Conservation (phyloP, 2,113 vertebrate genomes). For the Picathartes gymnocephalus region DNA sequence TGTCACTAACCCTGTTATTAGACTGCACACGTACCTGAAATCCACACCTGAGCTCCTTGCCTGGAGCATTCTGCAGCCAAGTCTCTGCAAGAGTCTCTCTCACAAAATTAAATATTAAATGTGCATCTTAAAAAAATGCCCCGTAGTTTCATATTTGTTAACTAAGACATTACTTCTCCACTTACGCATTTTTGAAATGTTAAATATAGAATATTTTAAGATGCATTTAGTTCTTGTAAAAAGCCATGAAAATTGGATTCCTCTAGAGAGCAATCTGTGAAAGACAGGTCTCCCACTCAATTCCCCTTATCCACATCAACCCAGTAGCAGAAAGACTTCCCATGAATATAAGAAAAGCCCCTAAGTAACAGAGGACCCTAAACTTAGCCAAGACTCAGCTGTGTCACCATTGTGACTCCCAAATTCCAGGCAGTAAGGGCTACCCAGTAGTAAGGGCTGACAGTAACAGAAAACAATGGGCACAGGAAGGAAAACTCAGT, state of each 20-base stretch:
- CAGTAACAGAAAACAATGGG: rapidly evolving
- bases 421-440: neutral
- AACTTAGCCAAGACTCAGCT: neutral
- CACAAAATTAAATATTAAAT: conserved; percentile 35
- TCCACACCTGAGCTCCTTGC: conserved; percentile 28
- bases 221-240: neutral
- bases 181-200: neutral
- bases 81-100: conserved; percentile 24
- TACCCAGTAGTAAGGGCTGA: neutral
- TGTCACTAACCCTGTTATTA: conserved; percentile 45
- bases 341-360: neutral
- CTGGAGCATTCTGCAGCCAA: conserved; percentile 20
- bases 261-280: neutral
- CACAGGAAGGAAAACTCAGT: neutral
- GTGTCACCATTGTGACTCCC: neutral
- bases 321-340: neutral
- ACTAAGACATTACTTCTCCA: neutral
- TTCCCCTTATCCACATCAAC: neutral
- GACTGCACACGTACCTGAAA: conserved; percentile 6
- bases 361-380: neutral
- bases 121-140: neutral
- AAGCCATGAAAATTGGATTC: neutral
- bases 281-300: neutral
- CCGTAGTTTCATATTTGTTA: conserved; percentile 19
- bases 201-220: neutral